phyloP scores from a whole-genome alignment of 1,140 invertebrate species.

The Brachionus plicatilis region DNA sequence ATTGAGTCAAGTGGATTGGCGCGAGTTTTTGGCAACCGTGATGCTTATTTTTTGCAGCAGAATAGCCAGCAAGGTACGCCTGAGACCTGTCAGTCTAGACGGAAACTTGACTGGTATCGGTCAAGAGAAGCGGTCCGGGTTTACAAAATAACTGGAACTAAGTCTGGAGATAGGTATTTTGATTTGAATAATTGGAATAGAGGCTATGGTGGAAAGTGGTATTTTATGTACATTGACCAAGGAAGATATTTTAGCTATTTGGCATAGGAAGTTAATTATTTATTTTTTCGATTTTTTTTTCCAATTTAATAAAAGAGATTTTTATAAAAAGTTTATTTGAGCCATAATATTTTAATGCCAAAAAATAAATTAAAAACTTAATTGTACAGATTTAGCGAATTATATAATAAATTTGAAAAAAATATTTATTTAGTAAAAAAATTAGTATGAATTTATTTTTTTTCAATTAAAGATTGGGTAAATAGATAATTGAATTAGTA shows the following conservation, averaged over 20 bases:
- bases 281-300: not conserved
- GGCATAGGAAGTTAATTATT: not conserved
- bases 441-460: too few relatives aligned
- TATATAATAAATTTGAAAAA: too few relatives aligned
- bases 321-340: too few relatives aligned
- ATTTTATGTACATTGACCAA: slow-evolving; percentile 17
- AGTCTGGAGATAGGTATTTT: slow-evolving; percentile 1
- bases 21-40: slow-evolving; percentile 5
- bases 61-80: not conserved
- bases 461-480: too few relatives aligned
- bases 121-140: not conserved
- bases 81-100: not conserved
- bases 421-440: too few relatives aligned
- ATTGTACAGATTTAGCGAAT: too few relatives aligned
- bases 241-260: not conserved
- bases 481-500: too few relatives aligned
- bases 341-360: too few relatives aligned
- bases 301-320: too few relatives aligned
- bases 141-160: slow-evolving; percentile 1
- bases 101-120: slow-evolving; percentile 19
- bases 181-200: slow-evolving; percentile 23
- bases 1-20: slow-evolving; percentile 24
- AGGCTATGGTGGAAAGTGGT: not conserved
- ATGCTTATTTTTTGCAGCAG: slow-evolving; percentile 10
- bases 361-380: too few relatives aligned